These are phyloP conservation scores for Ornithoptera priamus DNA, from an alignment of 2,888 invertebrate genomes.

Conservation along the genomic window DNA sequence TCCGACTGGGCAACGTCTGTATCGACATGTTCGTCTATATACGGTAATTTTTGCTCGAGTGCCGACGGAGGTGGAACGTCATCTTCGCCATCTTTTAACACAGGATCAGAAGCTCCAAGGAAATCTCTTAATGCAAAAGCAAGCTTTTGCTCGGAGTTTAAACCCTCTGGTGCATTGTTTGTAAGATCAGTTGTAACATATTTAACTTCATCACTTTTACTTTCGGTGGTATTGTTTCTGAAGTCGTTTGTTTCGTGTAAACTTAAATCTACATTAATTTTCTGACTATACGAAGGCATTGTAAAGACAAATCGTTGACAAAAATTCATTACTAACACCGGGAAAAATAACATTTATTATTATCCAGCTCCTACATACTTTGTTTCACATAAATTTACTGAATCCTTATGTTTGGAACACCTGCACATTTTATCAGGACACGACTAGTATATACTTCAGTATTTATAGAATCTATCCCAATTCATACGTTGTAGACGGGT, in stretches of 20 bases:
- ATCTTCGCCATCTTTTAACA: slow-evolving; percentile 23
- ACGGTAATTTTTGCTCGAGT: slow-evolving; percentile 55
- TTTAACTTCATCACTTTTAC: slow-evolving; percentile 47
- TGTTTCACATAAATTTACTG: slow-evolving; percentile 27
- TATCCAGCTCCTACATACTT: slow-evolving; percentile 25
- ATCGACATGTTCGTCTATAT: slow-evolving; percentile 63
- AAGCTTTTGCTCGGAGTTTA: slow-evolving; percentile 60
- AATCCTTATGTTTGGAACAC: slow-evolving; percentile 43
- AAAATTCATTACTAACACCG: slow-evolving; percentile 25
- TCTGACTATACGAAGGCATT: slow-evolving; percentile 72
- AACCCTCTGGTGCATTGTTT: slow-evolving; percentile 49
- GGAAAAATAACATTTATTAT: slow-evolving; percentile 7
- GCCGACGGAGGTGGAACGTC: slow-evolving; percentile 52
- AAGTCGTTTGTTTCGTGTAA: slow-evolving; percentile 58
- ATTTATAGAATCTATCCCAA: slow-evolving; percentile 47
- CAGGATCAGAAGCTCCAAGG: slow-evolving; percentile 46
- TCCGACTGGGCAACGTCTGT: slow-evolving; percentile 53
- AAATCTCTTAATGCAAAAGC: slow-evolving; percentile 69
- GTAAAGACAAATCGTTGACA: slow-evolving; percentile 37
- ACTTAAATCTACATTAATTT: slow-evolving; percentile 67
- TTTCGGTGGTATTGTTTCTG: slow-evolving; percentile 53
- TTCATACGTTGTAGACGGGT: slow-evolving; percentile 53
- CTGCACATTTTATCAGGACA: slow-evolving; percentile 57
- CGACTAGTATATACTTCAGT: slow-evolving; percentile 42
- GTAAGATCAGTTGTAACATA: slow-evolving; percentile 46